A percentile compares a stretch with the other conserved stretches of the same genome.
Conservation (phyloP, 1,140 invertebrate species). For the Mizuhopecten yessoensis region DNA sequence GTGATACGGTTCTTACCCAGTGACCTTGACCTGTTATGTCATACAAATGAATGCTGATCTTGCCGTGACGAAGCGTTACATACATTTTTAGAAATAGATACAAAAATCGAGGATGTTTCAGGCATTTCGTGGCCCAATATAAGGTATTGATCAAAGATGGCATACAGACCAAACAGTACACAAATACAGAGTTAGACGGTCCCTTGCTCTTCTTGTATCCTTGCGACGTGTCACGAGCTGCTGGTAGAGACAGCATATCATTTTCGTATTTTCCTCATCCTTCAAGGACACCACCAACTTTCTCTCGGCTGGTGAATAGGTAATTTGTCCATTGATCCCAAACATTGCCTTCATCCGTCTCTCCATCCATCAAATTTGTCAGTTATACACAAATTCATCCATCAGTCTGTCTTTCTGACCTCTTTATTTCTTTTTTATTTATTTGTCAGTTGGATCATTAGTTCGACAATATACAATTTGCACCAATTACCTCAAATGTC, state of each 20-base stretch:
- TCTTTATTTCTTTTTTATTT: too few relatives aligned
- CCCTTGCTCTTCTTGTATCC: too few relatives aligned
- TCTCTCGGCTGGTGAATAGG: too few relatives aligned
- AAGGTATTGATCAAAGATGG: slow-evolving; percentile 3
- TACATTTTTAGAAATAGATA: background rate
- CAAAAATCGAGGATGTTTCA: background rate
- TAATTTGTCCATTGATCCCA: too few relatives aligned
- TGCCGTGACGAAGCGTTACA: background rate
- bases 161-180: background rate
- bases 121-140: background rate
- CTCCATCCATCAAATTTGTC: too few relatives aligned
- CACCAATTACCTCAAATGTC: too few relatives aligned
- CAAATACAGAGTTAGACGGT: background rate
- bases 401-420: too few relatives aligned
- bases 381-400: too few relatives aligned
- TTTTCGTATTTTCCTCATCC: background rate
- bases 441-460: too few relatives aligned
- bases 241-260: background rate
- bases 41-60: background rate
- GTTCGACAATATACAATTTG: too few relatives aligned
- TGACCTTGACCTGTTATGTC: slow-evolving; percentile 16
- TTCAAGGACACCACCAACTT: too few relatives aligned
- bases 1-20: background rate
- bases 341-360: too few relatives aligned
- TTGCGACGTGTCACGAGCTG: background rate